Conservation (phyloP, 2,888 invertebrate genomes). For the Cephus runcator region DNA sequence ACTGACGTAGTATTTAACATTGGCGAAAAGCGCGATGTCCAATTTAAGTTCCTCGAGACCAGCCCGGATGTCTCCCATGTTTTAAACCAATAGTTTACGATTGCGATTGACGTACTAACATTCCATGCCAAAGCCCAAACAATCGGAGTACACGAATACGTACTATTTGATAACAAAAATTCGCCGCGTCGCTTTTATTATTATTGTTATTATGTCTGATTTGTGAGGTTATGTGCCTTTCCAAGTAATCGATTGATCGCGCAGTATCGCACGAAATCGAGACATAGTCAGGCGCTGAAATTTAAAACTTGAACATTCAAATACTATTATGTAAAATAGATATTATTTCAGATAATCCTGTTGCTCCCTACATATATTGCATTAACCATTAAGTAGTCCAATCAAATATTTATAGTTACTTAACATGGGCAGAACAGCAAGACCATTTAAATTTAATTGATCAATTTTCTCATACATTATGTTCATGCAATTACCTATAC, state of each 20-base stretch:
- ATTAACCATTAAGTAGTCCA: not conserved
- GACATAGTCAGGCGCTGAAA: not conserved
- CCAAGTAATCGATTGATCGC: slow-evolving; percentile 10
- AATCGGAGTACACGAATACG: not conserved
- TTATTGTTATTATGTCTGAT: slow-evolving; percentile 35
- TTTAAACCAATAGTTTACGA: slow-evolving; percentile 26
- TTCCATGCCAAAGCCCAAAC: not conserved
- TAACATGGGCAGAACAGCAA: not conserved
- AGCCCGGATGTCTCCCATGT: slow-evolving; percentile 65
- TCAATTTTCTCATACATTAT: not conserved
- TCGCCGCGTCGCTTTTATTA: slow-evolving; percentile 57
- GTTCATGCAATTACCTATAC: not conserved
- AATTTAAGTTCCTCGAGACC: slow-evolving; percentile 65
- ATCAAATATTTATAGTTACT: not conserved
- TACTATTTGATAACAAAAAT: slow-evolving; percentile 41
- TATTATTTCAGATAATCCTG: not conserved
- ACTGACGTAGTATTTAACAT: slow-evolving; percentile 85
- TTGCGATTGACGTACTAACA: not conserved
- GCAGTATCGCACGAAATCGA: not conserved
- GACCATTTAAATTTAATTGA: not conserved
- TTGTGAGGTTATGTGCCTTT: slow-evolving; percentile 45
- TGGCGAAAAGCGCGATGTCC: slow-evolving; percentile 78
- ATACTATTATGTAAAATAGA: not conserved
- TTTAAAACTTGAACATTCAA: not conserved
- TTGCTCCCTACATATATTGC: not conserved